phyloP scores from a whole-genome alignment of 2,888 invertebrate genomes.

The Lasius platythorax region DNA sequence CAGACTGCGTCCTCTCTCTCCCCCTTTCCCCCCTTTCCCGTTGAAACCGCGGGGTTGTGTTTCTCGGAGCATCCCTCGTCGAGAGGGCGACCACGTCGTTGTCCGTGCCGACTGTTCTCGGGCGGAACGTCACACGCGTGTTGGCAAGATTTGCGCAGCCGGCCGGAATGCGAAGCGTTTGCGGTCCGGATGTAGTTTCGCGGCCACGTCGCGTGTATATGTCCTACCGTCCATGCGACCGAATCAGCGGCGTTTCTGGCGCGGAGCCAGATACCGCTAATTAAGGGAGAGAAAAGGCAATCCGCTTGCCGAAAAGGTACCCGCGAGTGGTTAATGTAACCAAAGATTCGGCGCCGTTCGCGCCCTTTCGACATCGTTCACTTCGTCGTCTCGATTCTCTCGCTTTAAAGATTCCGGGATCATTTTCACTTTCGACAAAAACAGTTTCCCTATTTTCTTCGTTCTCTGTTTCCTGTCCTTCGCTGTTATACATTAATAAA shows the following conservation, averaged over 20 bases:
- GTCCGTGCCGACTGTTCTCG: constrained; percentile 62
- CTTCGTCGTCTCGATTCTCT: constrained; percentile 12
- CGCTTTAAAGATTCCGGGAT: constrained; percentile 16
- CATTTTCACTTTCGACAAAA: neutral
- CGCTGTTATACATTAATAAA: neutral
- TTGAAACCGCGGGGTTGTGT: constrained; percentile 64
- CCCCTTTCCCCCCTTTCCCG: neutral
- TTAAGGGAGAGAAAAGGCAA: constrained; percentile 64
- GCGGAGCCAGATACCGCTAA: constrained; percentile 68
- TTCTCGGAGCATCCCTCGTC: constrained; percentile 63
- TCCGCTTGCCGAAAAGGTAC: constrained; percentile 47
- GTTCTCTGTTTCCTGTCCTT: neutral
- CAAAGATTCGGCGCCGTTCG: constrained; percentile 17
- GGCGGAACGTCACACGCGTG: constrained; percentile 72
- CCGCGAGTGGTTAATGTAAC: constrained; percentile 36
- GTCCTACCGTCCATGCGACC: constrained; percentile 51
- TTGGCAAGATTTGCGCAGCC: constrained; percentile 80
- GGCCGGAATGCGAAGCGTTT: constrained; percentile 79
- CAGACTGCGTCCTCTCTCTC: constrained; percentile 47
- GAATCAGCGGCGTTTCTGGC: constrained; percentile 62
- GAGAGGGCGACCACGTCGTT: constrained; percentile 59
- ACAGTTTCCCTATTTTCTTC: neutral
- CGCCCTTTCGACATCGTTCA: constrained; percentile 26
- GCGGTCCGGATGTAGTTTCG: constrained; percentile 73
- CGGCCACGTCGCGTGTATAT: constrained; percentile 31